Evolutionary conservation across 1,140 invertebrate species (phyloP), one percentile per base, ranked within the genome.

Genomic region (Cydia pomonella): DNA sequence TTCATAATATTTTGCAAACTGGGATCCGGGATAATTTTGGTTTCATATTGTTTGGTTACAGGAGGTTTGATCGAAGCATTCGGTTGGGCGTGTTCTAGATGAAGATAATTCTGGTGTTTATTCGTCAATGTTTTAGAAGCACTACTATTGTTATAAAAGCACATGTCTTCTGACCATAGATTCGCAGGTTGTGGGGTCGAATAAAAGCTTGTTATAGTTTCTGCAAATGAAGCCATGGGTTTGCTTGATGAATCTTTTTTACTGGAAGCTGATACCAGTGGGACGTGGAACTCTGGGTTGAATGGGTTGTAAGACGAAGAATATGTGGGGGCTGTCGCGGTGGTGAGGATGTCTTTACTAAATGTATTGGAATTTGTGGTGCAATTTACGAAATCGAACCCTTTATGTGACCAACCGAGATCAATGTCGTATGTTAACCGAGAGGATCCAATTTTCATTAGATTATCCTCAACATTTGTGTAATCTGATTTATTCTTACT

Each of bases 361-460:
- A 90, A 89, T 2, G 86, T 87, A 62, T 83, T 88, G 2, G 87
- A 69, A 72, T 75, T 84, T n/a, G 89, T 90, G 18, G 90, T 87
- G 64, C 88, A 89, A 66, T 85, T 91, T 7, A 91, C 89, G 77
- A 93, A 93, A 82, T 93, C 91, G 33, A 92, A 89, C 63, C 90
- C 80, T 85, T 93, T 93, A 78, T 93, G 91, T 10, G 91, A 91
- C 91, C 90, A 93, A 27, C 91, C 91, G 23, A 93, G 79, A 79
- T 93, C 91, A 75, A 93, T 92, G 78, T 93, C 91, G 47, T 93
- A 93, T 18, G 91, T 92, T 81, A 93, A 78, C 77, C 91, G 84
- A 10, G 91, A 89, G n/a, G 89, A 87, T 13, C 88, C 89, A 69
- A 91, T 90, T 79, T 93, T 93, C 88, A 93, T 93, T 38, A 93